Evolutionary conservation across 2,888 invertebrate genomes (phyloP), one percentile per base, ranked within the genome.

Genomic region (Unio pictorum): DNA sequence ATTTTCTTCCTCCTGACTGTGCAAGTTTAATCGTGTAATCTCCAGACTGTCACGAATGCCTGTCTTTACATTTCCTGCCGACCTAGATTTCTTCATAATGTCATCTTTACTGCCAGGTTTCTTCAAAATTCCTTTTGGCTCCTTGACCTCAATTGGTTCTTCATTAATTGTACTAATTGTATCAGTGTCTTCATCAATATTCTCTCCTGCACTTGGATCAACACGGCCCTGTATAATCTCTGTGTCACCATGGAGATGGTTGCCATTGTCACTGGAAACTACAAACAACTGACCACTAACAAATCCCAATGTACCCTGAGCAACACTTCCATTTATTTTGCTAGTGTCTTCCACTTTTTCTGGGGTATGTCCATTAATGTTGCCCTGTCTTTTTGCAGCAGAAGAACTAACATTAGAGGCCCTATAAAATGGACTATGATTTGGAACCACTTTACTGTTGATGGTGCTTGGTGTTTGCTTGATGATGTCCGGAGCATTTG

Each of bases 31-130:
- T 11, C 80, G 74, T 54, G 84, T 76, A 55, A 85, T 74, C 66
- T 86, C 85, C 34, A 86, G 65, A 67, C 85, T 86, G 74, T 86
- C 85, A 57, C 81, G 71, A 20, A 84, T 77, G 23, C 80, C 76
- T 17, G 64, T 66, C 17, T 74, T 74, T 67, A 81, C 74, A 54
- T 71, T 81, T 1, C 80, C 80, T 6, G 80, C 78, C 2, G 81
- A 78, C 6, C 75, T 74, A 26, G 80, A 72, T 61, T 82, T 82
- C 67, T 78, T 81, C 63, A 83, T 61, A 28, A 74, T 76, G 20
- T 71, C 72, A 15, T 66, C 63, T 28, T 69, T 69, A 59, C 65
- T 74, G 26, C 66, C 75, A 5, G 71, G 70, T 34, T 77, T 70
- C 67, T 83, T 83, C 26, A 84, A 67, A 55, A 84, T 83, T 28